A percentile compares a stretch with the other conserved stretches of the same genome.
Evolutionary conservation across 1,140 invertebrate species (phyloP).

Genomic region (Ylistrum balloti): DNA sequence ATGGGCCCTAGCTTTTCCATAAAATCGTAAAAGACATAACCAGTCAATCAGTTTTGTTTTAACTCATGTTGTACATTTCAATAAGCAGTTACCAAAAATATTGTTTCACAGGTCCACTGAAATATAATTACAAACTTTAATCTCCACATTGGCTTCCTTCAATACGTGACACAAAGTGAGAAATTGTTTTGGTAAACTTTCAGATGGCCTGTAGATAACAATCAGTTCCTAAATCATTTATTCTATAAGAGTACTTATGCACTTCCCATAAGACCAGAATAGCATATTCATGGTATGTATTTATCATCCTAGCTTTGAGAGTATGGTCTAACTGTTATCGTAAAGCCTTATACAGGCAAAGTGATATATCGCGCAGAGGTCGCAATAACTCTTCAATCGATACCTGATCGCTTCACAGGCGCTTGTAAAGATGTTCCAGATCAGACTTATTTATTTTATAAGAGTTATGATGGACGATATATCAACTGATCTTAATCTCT

Average conservation of each 20-base stretch:
- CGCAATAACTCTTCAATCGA: background rate
- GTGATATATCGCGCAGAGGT: background rate
- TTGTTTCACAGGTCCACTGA: too few species aligned
- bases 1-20: too few species aligned
- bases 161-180: too few species aligned
- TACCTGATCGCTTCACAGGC: background rate
- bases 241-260: background rate
- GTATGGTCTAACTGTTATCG: constrained; percentile 6
- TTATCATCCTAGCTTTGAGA: background rate
- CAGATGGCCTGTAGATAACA: background rate
- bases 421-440: background rate
- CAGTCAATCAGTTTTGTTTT: too few species aligned
- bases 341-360: background rate
- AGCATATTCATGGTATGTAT: background rate
- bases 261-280: background rate
- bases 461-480: background rate
- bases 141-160: too few species aligned
- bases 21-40: too few species aligned
- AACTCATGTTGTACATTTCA: too few species aligned
- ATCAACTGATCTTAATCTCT: background rate
- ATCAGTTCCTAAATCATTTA: background rate
- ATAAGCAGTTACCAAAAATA: too few species aligned
- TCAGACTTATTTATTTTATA: too few species aligned
- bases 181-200: too few species aligned
- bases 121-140: too few species aligned